phyloP scores from a whole-genome alignment of 30 jellyfish, hydroid and myxozoan genomes.

The Mastigias papua region DNA sequence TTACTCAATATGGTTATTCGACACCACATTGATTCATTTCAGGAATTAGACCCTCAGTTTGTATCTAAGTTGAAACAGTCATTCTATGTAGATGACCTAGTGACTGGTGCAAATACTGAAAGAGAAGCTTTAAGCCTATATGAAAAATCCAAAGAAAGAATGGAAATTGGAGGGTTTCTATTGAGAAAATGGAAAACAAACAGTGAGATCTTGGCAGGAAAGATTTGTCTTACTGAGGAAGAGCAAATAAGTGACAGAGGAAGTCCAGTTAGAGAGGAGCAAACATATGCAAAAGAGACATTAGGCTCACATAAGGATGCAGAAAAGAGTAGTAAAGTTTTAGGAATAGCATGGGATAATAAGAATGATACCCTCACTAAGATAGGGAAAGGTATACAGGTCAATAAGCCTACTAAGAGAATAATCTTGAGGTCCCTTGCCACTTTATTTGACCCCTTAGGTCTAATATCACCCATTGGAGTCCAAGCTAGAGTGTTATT shows the following conservation, averaged over 20 bases:
- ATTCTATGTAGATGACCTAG: constrained; percentile 43
- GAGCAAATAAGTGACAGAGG: not conserved
- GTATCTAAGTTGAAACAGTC: constrained; percentile 7
- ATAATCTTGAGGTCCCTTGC: not conserved
- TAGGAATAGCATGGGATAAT: constrained; percentile 12
- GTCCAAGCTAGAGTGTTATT: constrained; percentile 14
- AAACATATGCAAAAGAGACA: not conserved
- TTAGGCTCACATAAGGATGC: not conserved
- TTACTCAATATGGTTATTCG: constrained; percentile 51
- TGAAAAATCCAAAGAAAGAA: constrained; percentile 55
- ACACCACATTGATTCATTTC: constrained; percentile 23
- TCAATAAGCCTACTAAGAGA: not conserved
- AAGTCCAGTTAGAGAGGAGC: not conserved
- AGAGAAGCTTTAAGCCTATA: constrained; percentile 24
- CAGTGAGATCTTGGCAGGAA: constrained; percentile 7
- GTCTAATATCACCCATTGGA: not conserved
- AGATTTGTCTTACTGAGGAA: not conserved
- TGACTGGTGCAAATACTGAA: constrained; percentile 4
- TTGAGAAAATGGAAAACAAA: constrained; percentile 64
- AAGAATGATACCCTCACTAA: not conserved
- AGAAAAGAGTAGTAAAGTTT: not conserved
- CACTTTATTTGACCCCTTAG: not conserved
- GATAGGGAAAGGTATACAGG: not conserved
- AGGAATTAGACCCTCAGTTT: constrained; percentile 55
- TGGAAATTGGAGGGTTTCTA: constrained; percentile 30